Conservation (phyloP, 37 sponge, comb jelly and placozoan species). For the Mnemiopsis leidyi region DNA sequence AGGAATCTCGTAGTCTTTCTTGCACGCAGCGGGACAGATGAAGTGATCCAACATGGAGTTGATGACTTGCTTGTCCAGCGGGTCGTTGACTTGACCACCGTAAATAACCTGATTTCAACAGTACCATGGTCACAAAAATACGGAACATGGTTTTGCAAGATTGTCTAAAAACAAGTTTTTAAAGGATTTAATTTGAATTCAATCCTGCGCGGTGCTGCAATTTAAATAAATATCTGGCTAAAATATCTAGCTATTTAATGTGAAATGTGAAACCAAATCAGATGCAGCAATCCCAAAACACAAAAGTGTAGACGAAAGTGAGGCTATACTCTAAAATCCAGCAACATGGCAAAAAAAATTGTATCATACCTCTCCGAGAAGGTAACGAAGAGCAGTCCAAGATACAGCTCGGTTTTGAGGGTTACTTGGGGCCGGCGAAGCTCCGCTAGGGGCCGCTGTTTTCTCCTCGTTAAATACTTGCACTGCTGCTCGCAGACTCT, state of each 20-base stretch:
- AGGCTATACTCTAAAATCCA: no score
- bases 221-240: no score
- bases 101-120: constrained; percentile 37
- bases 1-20: constrained; percentile 48
- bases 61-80: constrained; percentile 41
- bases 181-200: no score
- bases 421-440: background rate
- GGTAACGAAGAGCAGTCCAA: constrained; percentile 17
- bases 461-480: constrained; percentile 12
- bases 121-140: no score
- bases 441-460: background rate
- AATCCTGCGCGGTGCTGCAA: no score
- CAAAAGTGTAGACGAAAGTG: no score
- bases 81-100: constrained; percentile 27
- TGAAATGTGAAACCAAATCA: no score
- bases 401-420: background rate
- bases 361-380: constrained; percentile 19
- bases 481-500: background rate
- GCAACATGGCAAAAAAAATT: no score
- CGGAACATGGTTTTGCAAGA: no score
- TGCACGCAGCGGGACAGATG: constrained; percentile 41
- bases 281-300: no score
- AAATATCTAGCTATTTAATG: no score
- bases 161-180: no score
- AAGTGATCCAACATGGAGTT: constrained; percentile 41